These are phyloP conservation scores for Sogatella furcifera DNA, from an alignment of 1,140 invertebrate species.

Conservation along the genomic window DNA sequence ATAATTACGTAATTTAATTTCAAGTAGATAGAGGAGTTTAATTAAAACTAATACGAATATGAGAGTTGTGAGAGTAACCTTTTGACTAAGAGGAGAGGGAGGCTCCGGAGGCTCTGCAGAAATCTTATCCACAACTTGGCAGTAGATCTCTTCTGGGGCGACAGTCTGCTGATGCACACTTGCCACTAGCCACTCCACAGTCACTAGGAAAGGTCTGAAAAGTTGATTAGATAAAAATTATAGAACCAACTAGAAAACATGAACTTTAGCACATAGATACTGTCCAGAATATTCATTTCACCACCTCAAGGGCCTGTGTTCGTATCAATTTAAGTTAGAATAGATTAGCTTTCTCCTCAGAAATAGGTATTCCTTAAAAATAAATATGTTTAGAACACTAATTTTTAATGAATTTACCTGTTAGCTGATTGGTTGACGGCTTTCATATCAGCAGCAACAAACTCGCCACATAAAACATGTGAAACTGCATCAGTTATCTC, in stretches of 20 bases:
- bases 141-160: constrained; percentile 44
- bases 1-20: too few relatives aligned
- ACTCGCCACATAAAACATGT: constrained; percentile 63
- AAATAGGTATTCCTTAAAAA: too few relatives aligned
- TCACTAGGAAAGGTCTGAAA: constrained; percentile 52
- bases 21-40: too few relatives aligned
- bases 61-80: constrained; percentile 24
- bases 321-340: too few relatives aligned
- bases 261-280: neutral
- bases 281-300: neutral
- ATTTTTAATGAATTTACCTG: constrained; percentile 26
- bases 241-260: too few relatives aligned
- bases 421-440: constrained; percentile 31
- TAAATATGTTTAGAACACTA: neutral
- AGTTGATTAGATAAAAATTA: constrained; percentile 1
- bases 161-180: constrained; percentile 50
- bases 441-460: constrained; percentile 36
- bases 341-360: too few relatives aligned
- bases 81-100: constrained; percentile 52
- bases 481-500: constrained; percentile 62
- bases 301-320: too few relatives aligned
- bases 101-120: constrained; percentile 25
- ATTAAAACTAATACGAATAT: too few relatives aligned
- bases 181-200: constrained; percentile 58
- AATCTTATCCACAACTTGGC: constrained; percentile 13